Evolutionary conservation across 2,113 vertebrate species (phyloP), one percentile per base, ranked within the genome.

Genomic region (Cyprinodon variegatus): DNA sequence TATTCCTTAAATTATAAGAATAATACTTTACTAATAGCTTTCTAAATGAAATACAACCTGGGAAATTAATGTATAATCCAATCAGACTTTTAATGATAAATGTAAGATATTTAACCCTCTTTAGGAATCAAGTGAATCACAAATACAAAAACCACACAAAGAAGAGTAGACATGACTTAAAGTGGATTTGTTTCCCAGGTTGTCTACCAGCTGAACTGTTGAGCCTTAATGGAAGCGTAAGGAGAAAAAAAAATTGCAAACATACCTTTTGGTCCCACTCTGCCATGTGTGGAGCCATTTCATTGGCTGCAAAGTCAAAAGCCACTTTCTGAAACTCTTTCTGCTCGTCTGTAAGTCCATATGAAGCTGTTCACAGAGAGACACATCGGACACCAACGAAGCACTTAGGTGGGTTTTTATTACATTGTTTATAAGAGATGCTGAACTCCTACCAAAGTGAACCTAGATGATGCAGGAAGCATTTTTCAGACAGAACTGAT

Each of bases 241-340:
- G 6, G 48, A 43, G 13, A 36, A 59, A 17, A 11, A 11, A 29
- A 11, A n/a, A 9, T n/a, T 37, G 5, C 3, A 5, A 29, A n/a
- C 62, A 8, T 91, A 97, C 97, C 94, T 98, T 96, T 59, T 97
- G 93, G 87, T 99, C 98, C 97, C 98, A 99, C 75, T 96, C 95
- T 0, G 96, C 95, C 97, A 99, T 99, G 86, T 96, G 82, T 45
- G 97, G 98, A 82, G 96, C 93, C 97, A 99, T 98, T 91, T 99
- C 98, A 76, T 93, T 96, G 83, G 96, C 79, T 74, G 97, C 98
- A 90, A 99, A 99, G 86, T 97, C 96, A 83, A 99, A 95, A 41
- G 98, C 98, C 76, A 99, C 95, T 86, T 97, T 99, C 81, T 99
- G 98, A 91, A 99, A 99, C 74, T 96, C 97, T 83, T 96, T 98